Evolutionary conservation across 1,140 invertebrate species (phyloP), one percentile per base, ranked within the genome.

Genomic region (Drosophila varians): DNA sequence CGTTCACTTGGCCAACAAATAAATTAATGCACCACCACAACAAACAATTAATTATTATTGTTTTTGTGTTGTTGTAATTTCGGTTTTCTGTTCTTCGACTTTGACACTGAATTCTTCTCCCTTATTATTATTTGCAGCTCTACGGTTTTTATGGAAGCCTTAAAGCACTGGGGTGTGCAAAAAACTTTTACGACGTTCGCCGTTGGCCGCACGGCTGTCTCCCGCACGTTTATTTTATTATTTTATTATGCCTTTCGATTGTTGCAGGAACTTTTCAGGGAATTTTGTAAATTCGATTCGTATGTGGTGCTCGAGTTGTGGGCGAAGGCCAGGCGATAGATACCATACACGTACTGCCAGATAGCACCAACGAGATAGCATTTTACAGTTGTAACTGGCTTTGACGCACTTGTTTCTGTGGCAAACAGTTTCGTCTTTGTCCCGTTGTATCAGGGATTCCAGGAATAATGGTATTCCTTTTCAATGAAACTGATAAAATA

Each of bases 21-120:
- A 77, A 77, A 75, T 75, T 71, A 65, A 71, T 74, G 31, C 48
- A 55, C 28, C 28, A 49, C 48, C 23, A 49, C 43, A 53, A 62
- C 56, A 61, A 62, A 72, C 56, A 53, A 72, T 72, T 72, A 72
- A 72, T 72, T 72, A 62, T 72, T 72, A 40, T 61, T 72, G 40
- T 71, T 60, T 46, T 72, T 51, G 23, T 19, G 25, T 48, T 57
- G 52, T 21, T 55, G 31, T 45, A 40, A 36, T 16, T 31, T 56
- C 26, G 36, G 16, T 6, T 34, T n/a, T 36, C 19, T 4, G 9
- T 43, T 65, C 36, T 14, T 28, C 21, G 28, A 28, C 43, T 64
- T 31, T 43, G 12, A 12, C 11, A 12, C 2, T 28, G 43, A 65
- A 38, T 66, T 72, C 65, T 80, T 58, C 43, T 40, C 57, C 9